Base-by-base conservation (phyloP, 2,888 invertebrate species). In the Alloplasta piceator region DNA sequence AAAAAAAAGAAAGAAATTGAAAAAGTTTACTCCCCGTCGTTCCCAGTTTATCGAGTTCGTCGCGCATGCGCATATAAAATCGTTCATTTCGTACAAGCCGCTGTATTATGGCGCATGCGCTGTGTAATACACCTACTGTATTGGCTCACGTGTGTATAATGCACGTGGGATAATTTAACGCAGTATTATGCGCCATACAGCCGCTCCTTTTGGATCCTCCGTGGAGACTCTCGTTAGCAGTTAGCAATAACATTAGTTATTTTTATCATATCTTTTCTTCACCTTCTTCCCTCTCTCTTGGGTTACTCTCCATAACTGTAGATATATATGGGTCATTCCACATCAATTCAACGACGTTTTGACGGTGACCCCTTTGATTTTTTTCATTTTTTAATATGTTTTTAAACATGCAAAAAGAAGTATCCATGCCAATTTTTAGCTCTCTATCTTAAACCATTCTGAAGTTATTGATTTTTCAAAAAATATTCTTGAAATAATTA, bases 241-340 rank as follows among this genome's bases (percentile, higher is more conserved):
- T 90, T 90, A 90, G 90, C 90, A 90, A 90, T 90, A 90, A 90
- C 90, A 90, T 90, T 89, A 87, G 87, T 90, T 90, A 90, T 90
- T 90, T 88, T 90, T 90, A 90, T 90, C 90, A 89, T 90, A 90
- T 90, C 90, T 87, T 82, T 84, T 85, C 78, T 74, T 71, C 75
- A 52, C 60, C 61, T 66, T 43, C 61, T 16, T 10, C 6, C 36
- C 50, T 46, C 14, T 61, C 43, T 61, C n/a, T n/a, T n/a, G n/a
- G n/a, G n/a, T n/a, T n/a, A n/a, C n/a, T n/a, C 26, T 26, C 26
- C 26, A 26, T 26, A 26, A 1, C 26, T 26, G 3, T 26, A 26
- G 26, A 26, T 26, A 26, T 26, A 26, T 26, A 26, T 26, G n/a
- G n/a, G n/a, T n/a, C n/a, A n/a, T n/a, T n/a, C n/a, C n/a, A n/a